Evolutionary conservation across 2,113 vertebrate genomes (phyloP).

Genomic region (Dipodomys ordii): DNA sequence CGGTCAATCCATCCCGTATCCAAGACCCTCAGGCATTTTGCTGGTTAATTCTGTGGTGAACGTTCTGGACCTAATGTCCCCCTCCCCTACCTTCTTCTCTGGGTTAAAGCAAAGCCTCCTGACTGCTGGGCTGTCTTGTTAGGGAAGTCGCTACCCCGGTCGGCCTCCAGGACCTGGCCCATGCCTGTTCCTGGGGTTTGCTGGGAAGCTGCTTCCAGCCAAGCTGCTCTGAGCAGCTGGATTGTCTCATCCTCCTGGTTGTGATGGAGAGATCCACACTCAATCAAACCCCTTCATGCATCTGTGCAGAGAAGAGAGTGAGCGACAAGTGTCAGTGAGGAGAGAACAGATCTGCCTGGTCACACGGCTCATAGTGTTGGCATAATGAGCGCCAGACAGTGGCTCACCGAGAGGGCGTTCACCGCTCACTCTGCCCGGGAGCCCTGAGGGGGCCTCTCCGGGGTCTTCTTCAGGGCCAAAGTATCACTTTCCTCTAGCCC

Average conservation of each 20-base stretch:
- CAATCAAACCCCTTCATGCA: conserved; percentile 70
- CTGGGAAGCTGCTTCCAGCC: not conserved
- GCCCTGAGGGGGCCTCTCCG: not conserved
- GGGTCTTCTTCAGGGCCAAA: not conserved
- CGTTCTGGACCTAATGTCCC: not conserved
- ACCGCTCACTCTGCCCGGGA: not conserved
- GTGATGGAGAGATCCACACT: conserved; percentile 47
- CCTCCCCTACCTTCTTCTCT: not conserved
- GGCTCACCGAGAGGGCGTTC: not conserved
- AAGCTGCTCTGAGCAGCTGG: not conserved
- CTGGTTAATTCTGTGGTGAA: not conserved
- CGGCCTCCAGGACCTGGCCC: not conserved
- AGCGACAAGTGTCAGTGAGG: conserved; percentile 54
- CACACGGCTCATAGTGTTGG: conserved; percentile 51
- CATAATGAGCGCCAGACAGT: conserved; percentile 67
- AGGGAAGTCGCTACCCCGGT: not conserved
- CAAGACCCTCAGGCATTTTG: not conserved
- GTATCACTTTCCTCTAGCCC: no score
- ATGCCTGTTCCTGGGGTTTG: not conserved
- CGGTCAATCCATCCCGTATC: not conserved
- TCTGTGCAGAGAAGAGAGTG: conserved; percentile 42
- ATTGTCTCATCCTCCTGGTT: conserved; percentile 51
- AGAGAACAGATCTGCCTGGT: conserved; percentile 66
- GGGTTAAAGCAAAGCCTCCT: not conserved
- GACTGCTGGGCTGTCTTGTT: not conserved